A percentile compares a stretch with the other conserved stretches of the same genome.
Conservation (phyloP, 2,888 invertebrate species). For the Eupeodes latifasciatus region DNA sequence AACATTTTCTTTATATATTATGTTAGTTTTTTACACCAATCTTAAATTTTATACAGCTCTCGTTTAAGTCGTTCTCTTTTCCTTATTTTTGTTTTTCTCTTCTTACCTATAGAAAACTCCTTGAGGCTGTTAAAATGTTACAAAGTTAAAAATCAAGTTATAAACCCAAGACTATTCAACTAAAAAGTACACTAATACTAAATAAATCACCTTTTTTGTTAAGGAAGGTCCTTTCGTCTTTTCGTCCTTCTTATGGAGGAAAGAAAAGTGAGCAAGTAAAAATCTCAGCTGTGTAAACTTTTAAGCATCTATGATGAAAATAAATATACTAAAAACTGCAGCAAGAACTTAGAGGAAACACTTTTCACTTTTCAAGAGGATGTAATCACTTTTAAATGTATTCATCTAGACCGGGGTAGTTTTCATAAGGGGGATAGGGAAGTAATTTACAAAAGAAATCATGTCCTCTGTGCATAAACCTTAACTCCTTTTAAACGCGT, state of each 20-base stretch:
- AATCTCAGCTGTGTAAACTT: not conserved
- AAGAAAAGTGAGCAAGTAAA: constrained; percentile 48
- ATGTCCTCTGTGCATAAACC: constrained; percentile 12
- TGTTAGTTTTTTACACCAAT: constrained; percentile 12
- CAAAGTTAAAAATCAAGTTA: constrained; percentile 71
- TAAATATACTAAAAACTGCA: not conserved
- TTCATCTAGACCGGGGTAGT: constrained; percentile 9
- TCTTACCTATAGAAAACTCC: not conserved
- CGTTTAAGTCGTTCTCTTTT: not conserved
- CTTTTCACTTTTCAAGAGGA: constrained; percentile 7
- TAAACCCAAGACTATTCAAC: constrained; percentile 33
- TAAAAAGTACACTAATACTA: constrained; percentile 68
- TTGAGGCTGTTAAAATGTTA: constrained; percentile 56
- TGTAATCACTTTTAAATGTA: constrained; percentile 70
- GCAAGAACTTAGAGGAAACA: not conserved
- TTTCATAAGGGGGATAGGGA: too few relatives aligned
- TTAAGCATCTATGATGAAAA: not conserved
- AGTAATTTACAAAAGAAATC: constrained; percentile 11
- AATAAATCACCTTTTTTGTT: constrained; percentile 66
- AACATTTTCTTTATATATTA: not conserved
- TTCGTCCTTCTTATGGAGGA: not conserved
- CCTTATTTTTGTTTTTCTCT: not conserved
- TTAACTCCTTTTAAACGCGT: not conserved
- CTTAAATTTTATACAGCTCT: not conserved
- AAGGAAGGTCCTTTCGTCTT: constrained; percentile 25